Evolutionary conservation across 2,797 vertebrate species (phyloP).

Genomic region (Linurgus olivaceus): DNA sequence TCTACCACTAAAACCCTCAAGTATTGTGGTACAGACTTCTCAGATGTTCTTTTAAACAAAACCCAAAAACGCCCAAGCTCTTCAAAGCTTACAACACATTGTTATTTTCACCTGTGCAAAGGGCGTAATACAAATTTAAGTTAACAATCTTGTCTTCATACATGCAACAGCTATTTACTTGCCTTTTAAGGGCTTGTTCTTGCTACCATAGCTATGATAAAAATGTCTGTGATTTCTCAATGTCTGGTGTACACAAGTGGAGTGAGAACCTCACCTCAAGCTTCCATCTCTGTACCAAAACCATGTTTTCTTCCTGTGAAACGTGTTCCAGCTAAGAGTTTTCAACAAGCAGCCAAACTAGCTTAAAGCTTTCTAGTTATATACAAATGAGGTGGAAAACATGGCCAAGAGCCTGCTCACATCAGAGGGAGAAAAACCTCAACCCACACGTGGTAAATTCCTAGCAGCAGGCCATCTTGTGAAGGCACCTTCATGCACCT

Average conservation of each 20-base stretch:
- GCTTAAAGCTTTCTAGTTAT: background rate
- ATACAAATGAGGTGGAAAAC: background rate
- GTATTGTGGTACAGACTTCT: background rate
- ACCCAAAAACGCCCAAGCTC: accelerated
- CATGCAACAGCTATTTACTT: background rate
- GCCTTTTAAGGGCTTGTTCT: background rate
- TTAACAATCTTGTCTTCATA: background rate
- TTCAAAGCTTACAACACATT: background rate
- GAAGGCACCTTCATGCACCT: background rate
- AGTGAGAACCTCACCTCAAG: background rate
- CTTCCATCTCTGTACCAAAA: background rate
- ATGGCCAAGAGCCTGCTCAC: background rate
- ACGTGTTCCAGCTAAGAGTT: background rate
- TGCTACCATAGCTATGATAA: background rate
- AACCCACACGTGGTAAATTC: accelerated
- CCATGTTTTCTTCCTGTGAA: background rate
- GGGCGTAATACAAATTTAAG: background rate
- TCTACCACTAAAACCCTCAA: background rate
- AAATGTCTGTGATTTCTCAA: background rate
- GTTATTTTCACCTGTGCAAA: background rate
- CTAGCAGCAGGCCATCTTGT: background rate
- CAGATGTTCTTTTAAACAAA: background rate
- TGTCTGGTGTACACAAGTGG: accelerated
- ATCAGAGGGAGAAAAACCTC: background rate
- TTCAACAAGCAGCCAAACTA: background rate